Evolutionary conservation across 2,113 vertebrate genomes (phyloP).

Genomic region (Saccopteryx leptura): DNA sequence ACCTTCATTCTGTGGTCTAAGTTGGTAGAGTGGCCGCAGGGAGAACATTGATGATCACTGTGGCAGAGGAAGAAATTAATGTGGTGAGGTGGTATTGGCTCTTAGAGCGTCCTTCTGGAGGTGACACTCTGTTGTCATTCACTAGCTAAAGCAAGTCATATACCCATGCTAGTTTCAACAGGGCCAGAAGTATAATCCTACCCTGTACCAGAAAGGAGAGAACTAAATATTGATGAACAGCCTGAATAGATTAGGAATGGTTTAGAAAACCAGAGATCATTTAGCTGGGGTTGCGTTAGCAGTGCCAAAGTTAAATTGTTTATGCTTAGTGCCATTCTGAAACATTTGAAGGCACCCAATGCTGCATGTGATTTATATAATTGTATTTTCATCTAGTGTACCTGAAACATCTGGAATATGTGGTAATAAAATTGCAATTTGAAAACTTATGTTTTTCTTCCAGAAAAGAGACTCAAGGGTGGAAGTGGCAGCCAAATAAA

Average conservation of each 20-base stretch:
- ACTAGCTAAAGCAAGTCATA: background rate
- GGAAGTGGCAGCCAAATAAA: background rate
- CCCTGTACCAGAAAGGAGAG: background rate
- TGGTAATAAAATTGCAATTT: background rate
- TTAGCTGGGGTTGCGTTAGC: background rate
- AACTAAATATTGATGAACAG: background rate
- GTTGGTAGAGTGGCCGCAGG: background rate
- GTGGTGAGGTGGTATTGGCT: background rate
- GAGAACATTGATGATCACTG: background rate
- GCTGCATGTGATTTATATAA: background rate
- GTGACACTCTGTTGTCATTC: background rate
- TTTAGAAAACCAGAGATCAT: background rate
- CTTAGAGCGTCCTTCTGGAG: background rate
- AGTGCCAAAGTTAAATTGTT: background rate
- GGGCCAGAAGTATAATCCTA: background rate
- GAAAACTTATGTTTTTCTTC: background rate
- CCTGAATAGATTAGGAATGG: background rate
- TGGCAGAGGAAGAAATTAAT: background rate
- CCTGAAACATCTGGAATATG: background rate
- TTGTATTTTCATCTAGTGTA: constrained; percentile 41
- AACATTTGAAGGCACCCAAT: background rate
- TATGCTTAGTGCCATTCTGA: background rate
- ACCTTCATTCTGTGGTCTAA: background rate
- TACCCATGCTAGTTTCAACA: background rate
- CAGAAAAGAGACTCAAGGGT: background rate